These are phyloP conservation scores for Tupaia chinensis DNA, from an alignment of 2,113 vertebrate species.

Conservation along the genomic window DNA sequence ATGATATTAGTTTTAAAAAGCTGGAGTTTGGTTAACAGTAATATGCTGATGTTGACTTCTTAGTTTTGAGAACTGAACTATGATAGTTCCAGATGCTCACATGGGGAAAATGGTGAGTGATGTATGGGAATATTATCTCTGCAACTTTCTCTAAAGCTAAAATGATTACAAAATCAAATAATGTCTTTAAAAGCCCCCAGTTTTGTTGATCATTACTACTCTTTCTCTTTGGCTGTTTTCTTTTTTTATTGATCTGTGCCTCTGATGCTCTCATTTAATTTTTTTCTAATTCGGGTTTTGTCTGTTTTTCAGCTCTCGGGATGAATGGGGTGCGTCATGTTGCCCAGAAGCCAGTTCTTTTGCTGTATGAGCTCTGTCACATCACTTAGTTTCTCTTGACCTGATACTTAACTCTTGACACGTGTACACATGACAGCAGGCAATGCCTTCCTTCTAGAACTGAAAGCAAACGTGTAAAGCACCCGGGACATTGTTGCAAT, in stretches of 20 bases:
- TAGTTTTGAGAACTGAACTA: background rate
- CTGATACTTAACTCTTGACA: background rate
- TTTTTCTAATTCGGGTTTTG: background rate
- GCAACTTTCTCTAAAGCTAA: background rate
- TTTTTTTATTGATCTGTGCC: background rate
- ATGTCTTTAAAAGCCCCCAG: background rate
- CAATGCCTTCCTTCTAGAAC: background rate
- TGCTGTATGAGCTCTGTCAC: background rate
- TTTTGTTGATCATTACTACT: background rate
- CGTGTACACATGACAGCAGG: fast-evolving
- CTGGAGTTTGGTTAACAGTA: background rate
- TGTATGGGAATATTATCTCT: background rate
- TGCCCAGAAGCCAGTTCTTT: background rate
- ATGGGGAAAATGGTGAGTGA: background rate
- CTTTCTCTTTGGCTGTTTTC: background rate
- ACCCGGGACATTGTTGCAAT: background rate
- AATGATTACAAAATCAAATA: background rate
- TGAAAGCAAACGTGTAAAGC: background rate
- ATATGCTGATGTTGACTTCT: background rate
- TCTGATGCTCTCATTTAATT: background rate
- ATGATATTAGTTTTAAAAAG: background rate
- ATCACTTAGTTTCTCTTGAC: background rate
- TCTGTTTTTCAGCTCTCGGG: background rate
- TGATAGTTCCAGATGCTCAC: background rate
- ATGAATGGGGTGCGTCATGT: background rate